A percentile compares a stretch with the other conserved stretches of the same genome.
Conservation (phyloP, 2,113 vertebrate genomes). For the Paracanthobrama guichenoti region DNA sequence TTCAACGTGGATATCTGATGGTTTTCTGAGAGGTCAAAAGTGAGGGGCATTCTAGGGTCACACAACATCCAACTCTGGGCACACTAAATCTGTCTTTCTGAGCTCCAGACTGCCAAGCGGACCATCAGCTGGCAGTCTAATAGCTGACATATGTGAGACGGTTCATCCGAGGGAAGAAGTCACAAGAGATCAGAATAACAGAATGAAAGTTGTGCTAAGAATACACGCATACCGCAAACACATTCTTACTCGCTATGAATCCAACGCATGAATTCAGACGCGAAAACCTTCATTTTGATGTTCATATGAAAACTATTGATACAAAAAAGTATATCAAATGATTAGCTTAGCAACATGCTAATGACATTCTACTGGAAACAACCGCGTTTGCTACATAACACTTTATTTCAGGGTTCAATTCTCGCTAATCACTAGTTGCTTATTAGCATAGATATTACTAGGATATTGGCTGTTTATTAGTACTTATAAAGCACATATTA, state of each 20-base stretch:
- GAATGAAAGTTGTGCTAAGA: slow-evolving; percentile 13
- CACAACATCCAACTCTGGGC: neutral
- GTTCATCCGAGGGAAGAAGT: slow-evolving; percentile 1
- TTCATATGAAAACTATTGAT: neutral
- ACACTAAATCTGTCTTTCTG: neutral
- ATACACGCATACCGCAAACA: neutral
- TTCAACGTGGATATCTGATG: neutral
- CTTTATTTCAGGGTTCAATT: no score
- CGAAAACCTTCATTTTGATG: neutral
- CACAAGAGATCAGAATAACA: neutral
- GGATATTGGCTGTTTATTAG: no score
- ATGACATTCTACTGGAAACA: neutral
- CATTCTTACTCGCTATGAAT: neutral
- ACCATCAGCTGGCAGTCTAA: neutral
- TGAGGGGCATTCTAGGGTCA: neutral
- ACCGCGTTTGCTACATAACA: no score
- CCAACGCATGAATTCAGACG: no score
- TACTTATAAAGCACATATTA: no score
- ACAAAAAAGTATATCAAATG: neutral
- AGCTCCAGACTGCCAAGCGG: neutral
- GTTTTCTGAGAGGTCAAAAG: neutral
- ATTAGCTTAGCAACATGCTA: neutral
- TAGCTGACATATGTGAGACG: neutral
- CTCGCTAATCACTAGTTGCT: no score
- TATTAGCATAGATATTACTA: no score